These are phyloP conservation scores for Megalops atlanticus DNA, from an alignment of 2,113 vertebrate genomes.

Conservation along the genomic window DNA sequence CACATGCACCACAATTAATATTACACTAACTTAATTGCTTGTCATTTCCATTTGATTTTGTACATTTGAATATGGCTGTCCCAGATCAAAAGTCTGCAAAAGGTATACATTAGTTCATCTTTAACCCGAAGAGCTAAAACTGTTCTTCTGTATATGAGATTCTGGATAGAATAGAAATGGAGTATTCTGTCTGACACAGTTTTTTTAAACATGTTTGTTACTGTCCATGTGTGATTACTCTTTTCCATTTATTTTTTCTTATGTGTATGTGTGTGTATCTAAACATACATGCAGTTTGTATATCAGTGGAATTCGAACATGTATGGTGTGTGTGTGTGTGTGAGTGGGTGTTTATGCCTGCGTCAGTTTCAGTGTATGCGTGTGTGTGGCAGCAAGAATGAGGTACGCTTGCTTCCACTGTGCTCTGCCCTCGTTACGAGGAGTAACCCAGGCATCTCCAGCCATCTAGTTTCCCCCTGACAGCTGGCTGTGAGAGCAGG, in stretches of 20 bases:
- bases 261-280: background rate
- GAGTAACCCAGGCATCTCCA: constrained; percentile 23
- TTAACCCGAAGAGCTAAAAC: too few relatives aligned
- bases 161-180: too few relatives aligned
- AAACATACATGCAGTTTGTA: background rate
- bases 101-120: too few relatives aligned
- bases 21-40: too few relatives aligned
- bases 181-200: too few relatives aligned
- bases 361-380: background rate
- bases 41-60: too few relatives aligned
- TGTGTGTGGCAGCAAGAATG: background rate
- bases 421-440: constrained; percentile 5
- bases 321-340: background rate
- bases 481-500: constrained; percentile 16
- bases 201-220: too few relatives aligned
- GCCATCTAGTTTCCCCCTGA: constrained; percentile 15
- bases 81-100: too few relatives aligned
- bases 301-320: background rate
- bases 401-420: background rate
- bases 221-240: background rate
- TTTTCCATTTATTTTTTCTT: background rate
- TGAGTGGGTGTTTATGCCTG: too few relatives aligned
- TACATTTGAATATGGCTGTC: too few relatives aligned
- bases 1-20: too few relatives aligned
- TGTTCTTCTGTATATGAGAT: too few relatives aligned